phyloP scores from a whole-genome alignment of 2,797 vertebrate species.

The Sylvia borin region DNA sequence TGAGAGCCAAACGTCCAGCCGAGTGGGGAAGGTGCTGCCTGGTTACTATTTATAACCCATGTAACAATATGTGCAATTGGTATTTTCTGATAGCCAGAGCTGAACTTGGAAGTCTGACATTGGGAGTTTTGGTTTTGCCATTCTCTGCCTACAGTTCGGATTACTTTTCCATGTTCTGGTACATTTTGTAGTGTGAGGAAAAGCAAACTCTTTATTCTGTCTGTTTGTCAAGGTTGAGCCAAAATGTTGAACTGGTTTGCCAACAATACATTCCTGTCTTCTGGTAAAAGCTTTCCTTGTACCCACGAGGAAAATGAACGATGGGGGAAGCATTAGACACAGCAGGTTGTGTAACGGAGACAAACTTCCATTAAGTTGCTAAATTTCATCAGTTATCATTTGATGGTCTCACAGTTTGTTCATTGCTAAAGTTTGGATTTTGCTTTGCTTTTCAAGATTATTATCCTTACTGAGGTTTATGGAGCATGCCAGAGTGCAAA shows the following conservation, averaged over 20 bases:
- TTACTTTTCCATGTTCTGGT: not conserved
- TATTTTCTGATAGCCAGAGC: not conserved
- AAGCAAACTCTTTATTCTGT: not conserved
- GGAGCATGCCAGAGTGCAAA: not conserved
- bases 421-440: not conserved
- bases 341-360: not conserved
- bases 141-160: not conserved
- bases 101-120: not conserved
- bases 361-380: not conserved
- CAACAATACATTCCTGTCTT: not conserved
- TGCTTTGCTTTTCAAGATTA: not conserved
- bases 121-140: not conserved
- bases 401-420: not conserved
- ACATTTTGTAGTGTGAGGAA: not conserved
- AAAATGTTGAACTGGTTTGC: not conserved
- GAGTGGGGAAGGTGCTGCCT: constrained; percentile 13
- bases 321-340: not conserved
- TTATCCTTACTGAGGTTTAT: not conserved
- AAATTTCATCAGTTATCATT: not conserved
- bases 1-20: constrained; percentile 38
- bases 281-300: not conserved
- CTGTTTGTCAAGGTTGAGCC: not conserved
- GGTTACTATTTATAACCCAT: constrained; percentile 54
- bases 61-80: not conserved
- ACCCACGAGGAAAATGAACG: not conserved